These are phyloP conservation scores for Podargus strigoides DNA, from an alignment of 2,797 vertebrate species.

Conservation along the genomic window DNA sequence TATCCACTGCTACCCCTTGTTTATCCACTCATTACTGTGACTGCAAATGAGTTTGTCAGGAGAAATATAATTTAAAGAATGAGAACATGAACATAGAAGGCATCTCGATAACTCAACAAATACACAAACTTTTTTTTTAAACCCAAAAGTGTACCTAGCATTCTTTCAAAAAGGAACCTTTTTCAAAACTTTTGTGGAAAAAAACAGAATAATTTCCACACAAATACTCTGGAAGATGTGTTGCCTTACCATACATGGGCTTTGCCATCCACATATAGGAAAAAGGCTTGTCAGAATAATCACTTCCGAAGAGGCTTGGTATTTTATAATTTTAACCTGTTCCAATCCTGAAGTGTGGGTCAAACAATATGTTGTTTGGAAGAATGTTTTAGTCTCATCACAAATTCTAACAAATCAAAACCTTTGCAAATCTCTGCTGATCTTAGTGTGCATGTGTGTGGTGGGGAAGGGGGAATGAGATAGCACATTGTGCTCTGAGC, in stretches of 20 bases:
- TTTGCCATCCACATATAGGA: not conserved
- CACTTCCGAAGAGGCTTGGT: not conserved
- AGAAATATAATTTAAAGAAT: conserved; percentile 61
- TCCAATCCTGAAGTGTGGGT: not conserved
- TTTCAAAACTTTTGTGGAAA: not conserved
- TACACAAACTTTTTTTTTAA: not conserved
- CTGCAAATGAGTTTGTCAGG: conserved; percentile 64
- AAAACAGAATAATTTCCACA: not conserved
- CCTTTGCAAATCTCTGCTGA: not conserved
- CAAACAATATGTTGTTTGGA: not conserved
- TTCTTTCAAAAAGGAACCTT: not conserved
- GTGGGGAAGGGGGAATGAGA: not conserved
- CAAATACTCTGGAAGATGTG: not conserved
- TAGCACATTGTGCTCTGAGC: not conserved
- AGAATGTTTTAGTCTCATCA: not conserved
- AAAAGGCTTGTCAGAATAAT: not conserved
- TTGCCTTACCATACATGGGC: not conserved
- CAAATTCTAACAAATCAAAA: not conserved
- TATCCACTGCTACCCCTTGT: conserved; percentile 37
- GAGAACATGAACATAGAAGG: conserved; percentile 15
- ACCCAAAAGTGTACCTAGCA: not conserved
- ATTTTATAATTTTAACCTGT: not conserved
- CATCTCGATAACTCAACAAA: conserved; percentile 44
- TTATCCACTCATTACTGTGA: conserved; percentile 60
- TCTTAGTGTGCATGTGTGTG: not conserved